phyloP scores from a whole-genome alignment of 1,140 invertebrate species.

The Cyrtorhinus lividipennis region DNA sequence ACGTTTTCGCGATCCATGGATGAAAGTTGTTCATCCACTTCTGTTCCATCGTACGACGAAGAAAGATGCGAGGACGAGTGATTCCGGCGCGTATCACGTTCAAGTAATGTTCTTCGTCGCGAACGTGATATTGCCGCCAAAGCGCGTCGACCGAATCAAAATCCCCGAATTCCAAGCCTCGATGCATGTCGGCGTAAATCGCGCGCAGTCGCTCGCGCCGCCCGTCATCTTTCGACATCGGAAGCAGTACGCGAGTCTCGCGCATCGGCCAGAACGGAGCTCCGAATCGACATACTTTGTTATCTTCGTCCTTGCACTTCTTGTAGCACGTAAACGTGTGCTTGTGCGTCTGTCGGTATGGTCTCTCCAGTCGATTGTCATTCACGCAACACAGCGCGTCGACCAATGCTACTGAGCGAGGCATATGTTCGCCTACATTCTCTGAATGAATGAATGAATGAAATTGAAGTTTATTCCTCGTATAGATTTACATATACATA shows the following conservation, averaged over 20 bases:
- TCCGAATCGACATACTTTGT: neutral
- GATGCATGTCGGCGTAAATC: neutral
- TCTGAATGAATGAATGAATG: too few relatives aligned
- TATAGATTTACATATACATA: too few relatives aligned
- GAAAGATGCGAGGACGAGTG: neutral
- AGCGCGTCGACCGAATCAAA: constrained; percentile 13
- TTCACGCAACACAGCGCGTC: constrained; percentile 23
- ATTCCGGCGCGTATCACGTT: neutral
- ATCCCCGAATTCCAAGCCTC: constrained; percentile 23
- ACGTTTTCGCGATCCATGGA: neutral
- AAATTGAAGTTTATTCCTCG: too few relatives aligned
- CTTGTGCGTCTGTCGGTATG: neutral
- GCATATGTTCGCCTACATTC: neutral
- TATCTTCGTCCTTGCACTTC: too few relatives aligned
- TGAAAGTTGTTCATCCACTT: neutral
- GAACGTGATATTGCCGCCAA: neutral
- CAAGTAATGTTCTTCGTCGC: neutral
- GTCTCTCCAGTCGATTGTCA: constrained; percentile 17
- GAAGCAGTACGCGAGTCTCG: neutral
- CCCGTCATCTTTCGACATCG: neutral
- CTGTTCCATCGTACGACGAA: neutral
- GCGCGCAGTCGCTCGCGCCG: neutral
- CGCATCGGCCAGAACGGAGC: neutral
- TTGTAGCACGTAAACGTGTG: neutral
- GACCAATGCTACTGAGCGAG: neutral